Conservation (phyloP, 2,888 invertebrate genomes). For the Chalcosyrphus nemorum region DNA sequence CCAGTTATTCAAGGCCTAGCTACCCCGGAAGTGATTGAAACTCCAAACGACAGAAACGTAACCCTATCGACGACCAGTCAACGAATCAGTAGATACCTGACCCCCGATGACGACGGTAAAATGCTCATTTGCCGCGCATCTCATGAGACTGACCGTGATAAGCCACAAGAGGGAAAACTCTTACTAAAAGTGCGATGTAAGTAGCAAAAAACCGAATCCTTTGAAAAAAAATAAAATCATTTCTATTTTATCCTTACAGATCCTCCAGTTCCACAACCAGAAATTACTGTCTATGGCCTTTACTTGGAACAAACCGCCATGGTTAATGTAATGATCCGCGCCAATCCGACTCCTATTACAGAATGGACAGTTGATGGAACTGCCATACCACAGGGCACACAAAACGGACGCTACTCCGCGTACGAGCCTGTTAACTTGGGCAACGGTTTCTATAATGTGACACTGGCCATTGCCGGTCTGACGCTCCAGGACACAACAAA, state of each 20-base stretch:
- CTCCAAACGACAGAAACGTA: constrained; percentile 82
- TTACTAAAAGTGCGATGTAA: constrained; percentile 85
- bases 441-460: constrained; percentile 88
- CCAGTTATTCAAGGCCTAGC: constrained; percentile 85
- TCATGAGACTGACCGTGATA: constrained; percentile 83
- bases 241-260: constrained; percentile 82
- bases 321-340: constrained; percentile 88
- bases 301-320: constrained; percentile 88
- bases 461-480: constrained; percentile 86
- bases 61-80: constrained; percentile 86
- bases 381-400: constrained; percentile 83
- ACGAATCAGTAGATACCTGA: constrained; percentile 85
- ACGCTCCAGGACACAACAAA: constrained; percentile 90
- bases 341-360: constrained; percentile 88
- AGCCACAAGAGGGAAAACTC: constrained; percentile 78
- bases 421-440: constrained; percentile 79
- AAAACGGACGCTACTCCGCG: constrained; percentile 79
- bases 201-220: constrained; percentile 75
- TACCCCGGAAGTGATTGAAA: constrained; percentile 81
- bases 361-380: constrained; percentile 87
- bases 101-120: constrained; percentile 86
- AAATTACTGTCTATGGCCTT: constrained; percentile 88
- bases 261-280: constrained; percentile 85
- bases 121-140: constrained; percentile 86
- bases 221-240: constrained; percentile 10